These are phyloP conservation scores for Sapayoa aenigma DNA, from an alignment of 2,113 vertebrate species.

Conservation along the genomic window DNA sequence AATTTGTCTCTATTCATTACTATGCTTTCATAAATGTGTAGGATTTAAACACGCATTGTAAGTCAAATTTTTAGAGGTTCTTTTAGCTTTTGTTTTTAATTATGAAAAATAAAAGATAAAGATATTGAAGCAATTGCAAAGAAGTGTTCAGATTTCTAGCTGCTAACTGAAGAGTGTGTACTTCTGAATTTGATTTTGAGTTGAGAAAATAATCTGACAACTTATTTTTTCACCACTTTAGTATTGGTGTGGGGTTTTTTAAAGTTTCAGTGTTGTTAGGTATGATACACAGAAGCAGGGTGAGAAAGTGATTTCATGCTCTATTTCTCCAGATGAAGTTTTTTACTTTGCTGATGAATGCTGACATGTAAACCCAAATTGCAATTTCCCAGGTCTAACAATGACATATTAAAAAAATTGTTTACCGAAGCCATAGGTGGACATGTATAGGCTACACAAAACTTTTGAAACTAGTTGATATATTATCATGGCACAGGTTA, in stretches of 20 bases:
- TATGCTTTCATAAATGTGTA: background rate
- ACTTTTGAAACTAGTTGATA: background rate
- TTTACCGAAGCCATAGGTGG: background rate
- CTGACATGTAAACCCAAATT: conserved; percentile 28
- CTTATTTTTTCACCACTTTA: conserved; percentile 57
- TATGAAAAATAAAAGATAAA: background rate
- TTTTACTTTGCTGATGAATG: conserved; percentile 39
- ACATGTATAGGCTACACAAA: background rate
- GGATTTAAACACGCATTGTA: background rate
- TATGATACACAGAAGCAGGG: conserved; percentile 50
- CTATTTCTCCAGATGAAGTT: conserved; percentile 65
- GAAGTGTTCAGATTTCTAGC: conserved; percentile 7
- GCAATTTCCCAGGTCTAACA: conserved; percentile 4
- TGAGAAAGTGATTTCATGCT: conserved; percentile 71
- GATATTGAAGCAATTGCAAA: background rate
- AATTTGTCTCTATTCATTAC: conserved; percentile 9
- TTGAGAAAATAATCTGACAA: conserved; percentile 64
- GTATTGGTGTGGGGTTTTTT: conserved; percentile 1
- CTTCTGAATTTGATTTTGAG: conserved; percentile 39
- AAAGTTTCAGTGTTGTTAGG: conserved; percentile 49
- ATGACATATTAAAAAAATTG: conserved; percentile 2
- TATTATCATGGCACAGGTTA: background rate
- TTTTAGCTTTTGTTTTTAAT: background rate
- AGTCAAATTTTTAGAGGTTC: background rate
- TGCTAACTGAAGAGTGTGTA: background rate